A percentile compares a stretch with the other conserved stretches of the same genome.
Evolutionary conservation across 2,797 vertebrate genomes (phyloP).

Genomic region (Chaenodraco wilsoni): DNA sequence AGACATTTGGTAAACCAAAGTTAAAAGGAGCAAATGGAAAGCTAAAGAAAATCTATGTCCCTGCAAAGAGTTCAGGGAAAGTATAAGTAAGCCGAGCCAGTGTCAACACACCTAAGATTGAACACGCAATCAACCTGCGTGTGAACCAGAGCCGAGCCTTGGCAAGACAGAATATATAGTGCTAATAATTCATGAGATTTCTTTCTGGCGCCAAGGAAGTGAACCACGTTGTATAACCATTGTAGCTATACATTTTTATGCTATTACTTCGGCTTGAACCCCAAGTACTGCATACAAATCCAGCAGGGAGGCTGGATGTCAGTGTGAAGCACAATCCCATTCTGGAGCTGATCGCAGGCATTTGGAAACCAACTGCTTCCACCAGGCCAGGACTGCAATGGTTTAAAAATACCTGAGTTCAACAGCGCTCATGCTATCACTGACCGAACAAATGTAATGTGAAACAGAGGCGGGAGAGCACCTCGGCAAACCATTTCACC

Average conservation of each 20-base stretch:
- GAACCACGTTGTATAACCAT: conserved; percentile 7
- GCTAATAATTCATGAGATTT: conserved; percentile 40
- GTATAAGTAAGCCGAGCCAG: conserved; percentile 20
- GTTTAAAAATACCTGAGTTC: conserved; percentile 52
- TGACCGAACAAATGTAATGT: conserved; percentile 47
- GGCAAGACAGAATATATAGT: conserved; percentile 29
- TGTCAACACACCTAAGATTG: conserved; percentile 29
- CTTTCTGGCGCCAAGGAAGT: conserved; percentile 20
- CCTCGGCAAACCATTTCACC: conserved; percentile 39
- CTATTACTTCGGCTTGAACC: conserved; percentile 19
- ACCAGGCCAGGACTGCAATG: conserved; percentile 21
- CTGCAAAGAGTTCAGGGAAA: conserved; percentile 22
- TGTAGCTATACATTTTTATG: conserved; percentile 26
- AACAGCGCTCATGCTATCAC: conserved; percentile 36
- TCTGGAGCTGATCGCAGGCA: conserved; percentile 50
- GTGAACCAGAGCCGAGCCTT: conserved; percentile 41
- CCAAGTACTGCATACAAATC: conserved; percentile 48
- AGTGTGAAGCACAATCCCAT: conserved; percentile 44
- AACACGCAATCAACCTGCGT: conserved; percentile 24
- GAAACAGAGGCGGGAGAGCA: conserved; percentile 43
- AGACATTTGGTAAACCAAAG: background rate
- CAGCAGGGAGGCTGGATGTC: conserved; percentile 27
- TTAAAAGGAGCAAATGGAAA: conserved; percentile 18
- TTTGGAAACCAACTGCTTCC: conserved; percentile 45
- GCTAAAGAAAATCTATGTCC: conserved; percentile 11